Evolutionary conservation across 2,797 vertebrate genomes (phyloP).

Genomic region (Anableps anableps): DNA sequence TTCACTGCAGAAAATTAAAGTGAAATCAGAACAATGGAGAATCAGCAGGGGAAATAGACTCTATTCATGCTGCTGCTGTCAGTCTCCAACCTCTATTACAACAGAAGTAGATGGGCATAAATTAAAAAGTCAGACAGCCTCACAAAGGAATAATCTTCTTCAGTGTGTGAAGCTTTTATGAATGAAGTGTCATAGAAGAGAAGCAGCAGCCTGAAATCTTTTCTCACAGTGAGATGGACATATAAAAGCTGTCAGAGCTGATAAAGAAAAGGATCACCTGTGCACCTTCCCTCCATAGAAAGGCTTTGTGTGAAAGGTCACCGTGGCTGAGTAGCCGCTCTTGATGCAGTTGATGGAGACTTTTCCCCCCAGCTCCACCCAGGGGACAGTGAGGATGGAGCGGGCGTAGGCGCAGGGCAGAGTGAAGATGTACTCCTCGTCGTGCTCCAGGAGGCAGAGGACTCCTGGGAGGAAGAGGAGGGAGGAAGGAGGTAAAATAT

Average conservation of each 20-base stretch:
- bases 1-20: not conserved
- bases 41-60: not conserved
- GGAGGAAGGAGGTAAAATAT: not conserved
- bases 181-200: constrained; percentile 3
- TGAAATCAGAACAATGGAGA: not conserved
- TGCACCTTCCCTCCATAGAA: constrained; percentile 97
- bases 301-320: constrained; percentile 96
- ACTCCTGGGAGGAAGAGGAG: constrained; percentile 76
- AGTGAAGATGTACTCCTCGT: constrained; percentile 94
- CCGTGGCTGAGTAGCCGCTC: constrained; percentile 89
- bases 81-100: not conserved
- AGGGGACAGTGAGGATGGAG: constrained; percentile 95
- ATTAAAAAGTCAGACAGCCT: constrained; percentile 6
- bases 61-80: constrained; percentile 3
- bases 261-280: constrained; percentile 77
- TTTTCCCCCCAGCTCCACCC: constrained; percentile 97
- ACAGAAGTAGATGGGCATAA: not conserved
- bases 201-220: not conserved
- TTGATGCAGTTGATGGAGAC: constrained; percentile 91
- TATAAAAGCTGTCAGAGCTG: constrained; percentile 1
- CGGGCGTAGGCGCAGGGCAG: constrained; percentile 95
- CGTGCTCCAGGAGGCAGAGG: constrained; percentile 89
- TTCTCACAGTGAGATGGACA: not conserved
- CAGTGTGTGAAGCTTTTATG: constrained; percentile 2
- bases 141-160: constrained; percentile 8